A percentile compares a stretch with the other conserved stretches of the same genome.
Conservation (phyloP, 2,113 vertebrate genomes). For the Aythya baeri region DNA sequence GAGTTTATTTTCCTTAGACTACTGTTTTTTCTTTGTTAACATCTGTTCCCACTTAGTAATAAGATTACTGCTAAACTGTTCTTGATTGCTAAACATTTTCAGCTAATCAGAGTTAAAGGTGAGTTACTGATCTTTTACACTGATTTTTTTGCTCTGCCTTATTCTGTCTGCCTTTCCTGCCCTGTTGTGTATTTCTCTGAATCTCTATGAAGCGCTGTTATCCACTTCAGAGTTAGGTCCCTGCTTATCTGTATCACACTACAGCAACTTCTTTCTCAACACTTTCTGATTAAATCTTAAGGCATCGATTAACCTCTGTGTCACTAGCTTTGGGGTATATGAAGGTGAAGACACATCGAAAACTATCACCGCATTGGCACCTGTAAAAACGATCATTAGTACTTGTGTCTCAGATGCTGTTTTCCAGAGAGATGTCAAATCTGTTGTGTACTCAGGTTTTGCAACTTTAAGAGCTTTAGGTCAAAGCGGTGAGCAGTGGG, state of each 20-base stretch:
- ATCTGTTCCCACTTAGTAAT: background rate
- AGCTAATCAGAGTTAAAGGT: background rate
- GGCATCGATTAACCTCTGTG: background rate
- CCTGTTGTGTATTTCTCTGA: background rate
- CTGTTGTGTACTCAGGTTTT: background rate
- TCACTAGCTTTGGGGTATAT: background rate
- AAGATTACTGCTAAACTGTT: background rate
- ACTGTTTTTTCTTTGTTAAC: background rate
- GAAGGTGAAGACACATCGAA: background rate
- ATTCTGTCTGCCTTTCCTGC: background rate
- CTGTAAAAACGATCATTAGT: background rate
- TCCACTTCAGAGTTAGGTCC: background rate
- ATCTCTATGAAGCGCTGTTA: background rate
- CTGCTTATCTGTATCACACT: background rate
- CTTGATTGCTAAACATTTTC: background rate
- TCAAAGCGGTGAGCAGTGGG: background rate
- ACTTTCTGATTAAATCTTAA: slow-evolving; percentile 30
- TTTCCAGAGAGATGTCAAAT: slow-evolving; percentile 14
- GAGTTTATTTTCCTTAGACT: background rate
- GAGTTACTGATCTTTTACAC: background rate
- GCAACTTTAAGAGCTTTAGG: background rate
- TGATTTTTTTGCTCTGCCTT: background rate
- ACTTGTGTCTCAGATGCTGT: background rate
- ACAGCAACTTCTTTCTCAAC: background rate
- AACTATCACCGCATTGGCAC: background rate